Base-by-base conservation (phyloP, 2,113 vertebrate species). In the Gallinago paraguaiae region DNA sequence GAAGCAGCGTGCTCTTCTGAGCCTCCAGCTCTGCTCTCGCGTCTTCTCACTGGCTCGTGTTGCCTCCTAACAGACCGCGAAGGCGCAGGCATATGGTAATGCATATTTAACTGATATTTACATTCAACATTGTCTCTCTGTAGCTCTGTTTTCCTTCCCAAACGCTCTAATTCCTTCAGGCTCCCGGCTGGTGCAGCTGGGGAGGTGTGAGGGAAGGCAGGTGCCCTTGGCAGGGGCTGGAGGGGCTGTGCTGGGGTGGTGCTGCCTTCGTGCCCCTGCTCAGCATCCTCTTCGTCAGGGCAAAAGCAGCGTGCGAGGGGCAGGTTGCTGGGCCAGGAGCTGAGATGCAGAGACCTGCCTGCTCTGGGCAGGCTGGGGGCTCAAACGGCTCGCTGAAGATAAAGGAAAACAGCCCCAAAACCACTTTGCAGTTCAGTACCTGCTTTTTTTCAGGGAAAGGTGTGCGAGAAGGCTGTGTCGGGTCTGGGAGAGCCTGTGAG, bases 101-200 rank as follows among this genome's bases (percentile, higher is more conserved):
- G 96, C 95, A 97, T 97, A 97, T 97, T 97, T 98, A 98, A 90
- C 96, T 96, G 97, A 54, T 98, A 97, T 98, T 98, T 98, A 97
- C 97, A 97, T 81, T 93, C 97, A 97, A 97, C 97, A 96, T 81
- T 95, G 94, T 97, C 96, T 96, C 95, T 96, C 94, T 95, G 91
- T 88, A 95, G 92, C 93, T 97, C 93, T 97, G 95, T 97, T 97
- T 97, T 94, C 93, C 91, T 92, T 96, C 88, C 90, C 90, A 91
- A 97, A 78, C 1, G 51, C 94, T 96, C 82, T 50, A 69, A 91
- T 91, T 92, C 86, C 96, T 96, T 88, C 81, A 24, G 72, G 91
- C 87, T 91, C 75, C 70, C 5, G 70, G 85, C 93, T 93, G 94
- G 82, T 61, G 86, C 79, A 51, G 86, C 88, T 71, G 61, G 87